phyloP scores from a whole-genome alignment of 2,888 invertebrate species.

The Erpobdella octoculata region DNA sequence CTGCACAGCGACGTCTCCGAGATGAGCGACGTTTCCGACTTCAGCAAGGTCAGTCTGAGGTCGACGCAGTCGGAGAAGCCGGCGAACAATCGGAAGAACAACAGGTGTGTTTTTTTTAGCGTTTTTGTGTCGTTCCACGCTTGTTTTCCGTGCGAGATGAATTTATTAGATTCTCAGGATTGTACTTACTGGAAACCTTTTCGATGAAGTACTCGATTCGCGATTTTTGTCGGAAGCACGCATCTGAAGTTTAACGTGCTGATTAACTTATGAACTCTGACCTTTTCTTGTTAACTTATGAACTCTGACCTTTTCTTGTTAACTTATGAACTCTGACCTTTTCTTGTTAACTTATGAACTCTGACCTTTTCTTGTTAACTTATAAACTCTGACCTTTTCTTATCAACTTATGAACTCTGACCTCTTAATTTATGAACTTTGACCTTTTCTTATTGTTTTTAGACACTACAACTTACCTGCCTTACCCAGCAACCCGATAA shows the following conservation, averaged over 20 bases:
- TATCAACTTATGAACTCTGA: not conserved
- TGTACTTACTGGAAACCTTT: too few relatives aligned
- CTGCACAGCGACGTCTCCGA: slow-evolving; percentile 52
- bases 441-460: too few relatives aligned
- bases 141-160: not conserved
- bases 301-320: not conserved
- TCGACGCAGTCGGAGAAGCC: slow-evolving; percentile 88
- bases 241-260: too few relatives aligned
- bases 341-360: not conserved
- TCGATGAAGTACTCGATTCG: too few relatives aligned
- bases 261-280: not conserved
- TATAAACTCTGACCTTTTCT: not conserved
- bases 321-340: not conserved
- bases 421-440: too few relatives aligned
- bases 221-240: too few relatives aligned
- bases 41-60: slow-evolving; percentile 60
- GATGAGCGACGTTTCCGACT: slow-evolving; percentile 51
- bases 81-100: slow-evolving; percentile 2
- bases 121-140: not conserved
- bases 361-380: not conserved
- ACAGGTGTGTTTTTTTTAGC: not conserved
- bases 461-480: not conserved
- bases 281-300: not conserved
- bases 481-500: not conserved
- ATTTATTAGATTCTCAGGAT: too few relatives aligned